These are phyloP conservation scores for Lutjanus argentimaculatus DNA, from an alignment of 2,797 vertebrate species.

Conservation along the genomic window DNA sequence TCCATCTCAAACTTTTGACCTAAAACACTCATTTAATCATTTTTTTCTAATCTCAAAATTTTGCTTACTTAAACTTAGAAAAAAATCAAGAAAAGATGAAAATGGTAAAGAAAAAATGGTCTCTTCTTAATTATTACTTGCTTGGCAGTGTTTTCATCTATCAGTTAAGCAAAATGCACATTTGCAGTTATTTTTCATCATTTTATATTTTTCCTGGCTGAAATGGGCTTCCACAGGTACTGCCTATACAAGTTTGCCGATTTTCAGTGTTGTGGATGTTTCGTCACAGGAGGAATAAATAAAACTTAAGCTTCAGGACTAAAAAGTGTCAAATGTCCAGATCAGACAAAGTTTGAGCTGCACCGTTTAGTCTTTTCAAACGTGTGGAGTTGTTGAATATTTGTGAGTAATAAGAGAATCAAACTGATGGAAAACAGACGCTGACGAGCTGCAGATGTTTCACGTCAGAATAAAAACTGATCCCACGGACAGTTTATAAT, in stretches of 20 bases:
- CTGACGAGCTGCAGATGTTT: not conserved
- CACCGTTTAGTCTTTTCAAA: not conserved
- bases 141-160: no score
- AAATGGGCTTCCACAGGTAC: not conserved
- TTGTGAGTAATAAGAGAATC: not conserved
- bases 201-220: not conserved
- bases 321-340: not conserved
- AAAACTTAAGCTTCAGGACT: not conserved
- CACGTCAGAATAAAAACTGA: not conserved
- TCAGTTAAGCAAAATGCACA: no score
- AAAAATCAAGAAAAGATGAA: no score
- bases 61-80: no score
- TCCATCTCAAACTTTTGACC: no score
- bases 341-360: not conserved
- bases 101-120: no score
- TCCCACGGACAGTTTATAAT: not conserved
- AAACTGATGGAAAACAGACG: not conserved
- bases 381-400: not conserved
- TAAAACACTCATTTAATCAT: no score
- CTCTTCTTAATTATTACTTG: no score
- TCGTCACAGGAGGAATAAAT: conserved; percentile 2
- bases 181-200: no score
- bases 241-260: not conserved
- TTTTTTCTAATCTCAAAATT: no score
- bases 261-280: not conserved